phyloP scores from a whole-genome alignment of 2,113 vertebrate species.

The Stictonetta naevosa region DNA sequence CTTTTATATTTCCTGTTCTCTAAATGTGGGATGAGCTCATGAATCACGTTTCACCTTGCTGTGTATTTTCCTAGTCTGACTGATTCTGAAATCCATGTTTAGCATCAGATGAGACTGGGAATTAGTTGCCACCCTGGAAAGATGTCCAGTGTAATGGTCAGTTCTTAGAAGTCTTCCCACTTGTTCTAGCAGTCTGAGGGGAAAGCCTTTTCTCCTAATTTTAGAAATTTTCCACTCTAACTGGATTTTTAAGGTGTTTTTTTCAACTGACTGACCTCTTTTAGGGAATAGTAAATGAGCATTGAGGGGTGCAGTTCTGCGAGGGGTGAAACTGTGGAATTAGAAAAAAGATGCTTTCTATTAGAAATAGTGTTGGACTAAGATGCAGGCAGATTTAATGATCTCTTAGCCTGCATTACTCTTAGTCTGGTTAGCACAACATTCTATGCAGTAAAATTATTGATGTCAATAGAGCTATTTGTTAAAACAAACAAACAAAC shows the following conservation, averaged over 20 bases:
- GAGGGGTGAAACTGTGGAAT: neutral
- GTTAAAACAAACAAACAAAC: neutral
- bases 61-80: conserved; percentile 44
- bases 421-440: neutral
- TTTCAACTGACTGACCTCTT: neutral
- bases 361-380: neutral
- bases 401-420: neutral
- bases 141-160: neutral
- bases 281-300: neutral
- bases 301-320: neutral
- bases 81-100: conserved; percentile 47
- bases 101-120: neutral
- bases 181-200: neutral
- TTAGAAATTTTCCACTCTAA: neutral
- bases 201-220: neutral
- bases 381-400: neutral
- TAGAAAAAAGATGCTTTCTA: neutral
- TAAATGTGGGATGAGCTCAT: conserved; percentile 42
- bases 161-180: neutral
- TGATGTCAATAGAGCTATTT: neutral
- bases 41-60: conserved; percentile 31
- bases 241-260: neutral
- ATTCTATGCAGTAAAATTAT: neutral
- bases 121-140: conserved; percentile 38
- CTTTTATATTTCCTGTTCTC: conserved; percentile 57